Evolutionary conservation across 2,113 vertebrate genomes (phyloP), one percentile per base, ranked within the genome.

Genomic region (Alethe castanea): DNA sequence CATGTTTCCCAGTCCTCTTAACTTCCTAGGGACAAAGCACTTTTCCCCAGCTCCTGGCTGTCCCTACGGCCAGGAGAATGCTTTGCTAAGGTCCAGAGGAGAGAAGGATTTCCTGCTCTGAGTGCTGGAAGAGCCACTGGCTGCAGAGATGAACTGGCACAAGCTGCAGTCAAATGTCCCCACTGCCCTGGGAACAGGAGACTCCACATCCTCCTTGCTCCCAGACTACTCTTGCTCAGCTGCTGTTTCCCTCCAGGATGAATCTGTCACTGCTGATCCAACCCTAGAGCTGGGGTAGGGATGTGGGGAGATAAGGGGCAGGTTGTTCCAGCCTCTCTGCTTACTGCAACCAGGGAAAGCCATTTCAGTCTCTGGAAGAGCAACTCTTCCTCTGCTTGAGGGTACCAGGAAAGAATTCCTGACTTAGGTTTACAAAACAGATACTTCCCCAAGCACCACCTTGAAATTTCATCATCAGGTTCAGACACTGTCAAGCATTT

Each of bases 321-420:
- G 67, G 93, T 82, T 91, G n/a, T 77, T 95, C 79, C 74, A 79
- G 88, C 29, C 61, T 78, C 54, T 73, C 81, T 52, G 29, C 50
- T 79, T 86, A 73, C 24, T 3, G 4, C 26, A 73, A 5, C 14
- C 66, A 81, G 29, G 44, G 48, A 84, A 91, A 90, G 54, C 42
- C 15, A 11, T 54, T 59, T 48, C 57, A 47, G 44, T 20, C 0
- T 0, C 67, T 65, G 72, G 62, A 80, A 88, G 23, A 83, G 10
- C 35, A 23, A 67, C 19, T 53, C 35, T 85, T 73, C 50, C 62
- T 66, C 42, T 48, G 40, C 70, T 82, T 25, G 31, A 66, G 44
- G 36, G 42, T 12, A 81, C 8, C 35, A 62, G 48, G 73, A 60
- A 85, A 60, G 48, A 59, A 77, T 25, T 90, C 38, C 87, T 48